Base-by-base conservation (phyloP, 1,140 invertebrate genomes). In the Pseudomyrmex cubaensis region DNA sequence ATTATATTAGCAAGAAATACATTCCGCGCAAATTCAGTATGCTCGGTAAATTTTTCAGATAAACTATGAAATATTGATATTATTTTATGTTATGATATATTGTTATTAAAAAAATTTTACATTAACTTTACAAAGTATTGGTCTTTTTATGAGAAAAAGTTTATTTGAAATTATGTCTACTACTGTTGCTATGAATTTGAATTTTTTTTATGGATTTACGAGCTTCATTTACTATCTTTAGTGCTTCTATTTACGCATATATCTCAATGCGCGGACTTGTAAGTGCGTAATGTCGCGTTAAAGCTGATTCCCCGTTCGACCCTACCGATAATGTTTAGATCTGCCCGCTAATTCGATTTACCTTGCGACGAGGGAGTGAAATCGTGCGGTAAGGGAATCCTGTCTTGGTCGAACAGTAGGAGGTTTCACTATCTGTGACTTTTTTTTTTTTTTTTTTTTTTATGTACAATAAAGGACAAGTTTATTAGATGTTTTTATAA, bases 311-410 rank as follows among this genome's bases (percentile, higher is more conserved):
- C 46, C 62, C 46, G 77, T 69, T 59, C 70, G 76, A 61, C 62
- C 54, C 78, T 48, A 82, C 63, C 78, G 59, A 83, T 78, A 59
- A 22, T 54, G 69, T 61, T 54, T 48, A 63, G 72, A 73, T 82
- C 62, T 70, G 84, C 72, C 80, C 44, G 44, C 77, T 89, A 88
- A 89, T 89, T 88, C 80, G 84, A 89, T 88, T 88, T 86, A 77
- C 50, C 46, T 77, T 74, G 70, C 75, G 25, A 80, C 48, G 35
- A 62, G 17, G 62, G 63, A 59, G 77, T 74, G 82, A 88, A 88
- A 86, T 89, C 72, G 80, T 85, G 70, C 61, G 75, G 56, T 35
- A 48, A 44, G 56, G 57, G 70, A 57, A 56, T 50, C 76, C 66
- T 57, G 75, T 82, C 80, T 82, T 84, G 78, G 83, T 82, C 80